phyloP scores from a whole-genome alignment of 2,797 vertebrate genomes.

The Eulemur albifrons region DNA sequence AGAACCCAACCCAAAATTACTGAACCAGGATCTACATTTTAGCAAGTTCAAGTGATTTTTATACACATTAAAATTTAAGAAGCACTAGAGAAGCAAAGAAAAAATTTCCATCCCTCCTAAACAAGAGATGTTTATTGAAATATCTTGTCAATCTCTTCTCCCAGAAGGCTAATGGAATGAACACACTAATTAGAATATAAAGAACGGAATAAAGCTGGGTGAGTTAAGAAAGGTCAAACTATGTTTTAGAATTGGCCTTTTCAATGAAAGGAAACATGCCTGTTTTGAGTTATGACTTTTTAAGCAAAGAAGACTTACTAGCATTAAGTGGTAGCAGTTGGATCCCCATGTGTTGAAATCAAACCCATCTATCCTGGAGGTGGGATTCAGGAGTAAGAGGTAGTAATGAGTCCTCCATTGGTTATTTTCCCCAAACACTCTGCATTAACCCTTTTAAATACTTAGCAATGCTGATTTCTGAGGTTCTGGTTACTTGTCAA shows the following conservation, averaged over 20 bases:
- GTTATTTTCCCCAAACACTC: not conserved
- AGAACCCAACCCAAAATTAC: not conserved
- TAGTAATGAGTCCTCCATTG: not conserved
- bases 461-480: not conserved
- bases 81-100: not conserved
- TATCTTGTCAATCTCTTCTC: not conserved
- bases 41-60: not conserved
- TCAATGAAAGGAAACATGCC: not conserved
- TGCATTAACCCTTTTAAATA: not conserved
- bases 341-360: not conserved
- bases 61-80: not conserved
- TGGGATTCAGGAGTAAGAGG: not conserved
- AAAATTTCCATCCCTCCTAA: not conserved
- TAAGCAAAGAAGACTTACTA: not conserved
- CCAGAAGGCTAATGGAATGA: not conserved
- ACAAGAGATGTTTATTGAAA: not conserved
- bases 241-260: not conserved
- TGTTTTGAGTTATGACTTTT: not conserved
- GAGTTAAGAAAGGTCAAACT: not conserved
- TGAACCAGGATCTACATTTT: not conserved
- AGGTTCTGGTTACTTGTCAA: not conserved
- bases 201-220: slow-evolving; percentile 11
- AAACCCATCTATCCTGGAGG: not conserved
- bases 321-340: not conserved
- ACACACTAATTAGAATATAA: not conserved